Evolutionary conservation across 2,113 vertebrate genomes (phyloP).

Genomic region (Sylvilagus bachmani): DNA sequence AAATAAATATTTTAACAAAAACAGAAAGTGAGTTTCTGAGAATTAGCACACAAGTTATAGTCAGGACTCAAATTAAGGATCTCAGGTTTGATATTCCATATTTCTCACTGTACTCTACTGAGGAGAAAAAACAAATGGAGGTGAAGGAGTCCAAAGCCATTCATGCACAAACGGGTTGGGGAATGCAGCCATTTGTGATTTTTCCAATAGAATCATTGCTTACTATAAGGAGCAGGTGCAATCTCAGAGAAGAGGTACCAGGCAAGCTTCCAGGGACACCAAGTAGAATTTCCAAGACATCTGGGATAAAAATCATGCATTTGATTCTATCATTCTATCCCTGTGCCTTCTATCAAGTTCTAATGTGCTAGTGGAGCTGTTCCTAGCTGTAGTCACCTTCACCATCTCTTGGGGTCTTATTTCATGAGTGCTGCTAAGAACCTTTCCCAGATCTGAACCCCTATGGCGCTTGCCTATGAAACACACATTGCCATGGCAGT

Average conservation of each 20-base stretch:
- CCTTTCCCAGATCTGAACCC: not conserved
- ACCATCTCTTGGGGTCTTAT: not conserved
- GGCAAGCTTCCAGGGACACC: accelerated
- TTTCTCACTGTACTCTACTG: not conserved
- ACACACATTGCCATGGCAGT: too few relatives aligned
- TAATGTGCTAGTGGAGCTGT: not conserved
- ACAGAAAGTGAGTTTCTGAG: not conserved
- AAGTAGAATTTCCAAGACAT: not conserved
- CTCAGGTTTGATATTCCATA: not conserved
- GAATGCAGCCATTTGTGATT: not conserved
- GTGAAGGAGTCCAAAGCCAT: not conserved
- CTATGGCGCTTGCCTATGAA: not conserved
- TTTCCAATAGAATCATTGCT: not conserved
- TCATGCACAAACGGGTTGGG: not conserved
- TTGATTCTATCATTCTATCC: not conserved
- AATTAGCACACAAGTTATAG: not conserved
- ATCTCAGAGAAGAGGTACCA: not conserved
- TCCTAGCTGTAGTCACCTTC: not conserved
- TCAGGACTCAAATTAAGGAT: not conserved
- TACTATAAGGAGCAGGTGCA: not conserved
- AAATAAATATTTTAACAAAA: too few relatives aligned
- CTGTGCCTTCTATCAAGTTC: not conserved
- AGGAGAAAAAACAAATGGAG: not conserved
- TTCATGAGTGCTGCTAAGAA: not conserved
- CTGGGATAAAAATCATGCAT: not conserved